Evolutionary conservation across 1,140 invertebrate species (phyloP).

Genomic region (Pollicipes pollicipes): DNA sequence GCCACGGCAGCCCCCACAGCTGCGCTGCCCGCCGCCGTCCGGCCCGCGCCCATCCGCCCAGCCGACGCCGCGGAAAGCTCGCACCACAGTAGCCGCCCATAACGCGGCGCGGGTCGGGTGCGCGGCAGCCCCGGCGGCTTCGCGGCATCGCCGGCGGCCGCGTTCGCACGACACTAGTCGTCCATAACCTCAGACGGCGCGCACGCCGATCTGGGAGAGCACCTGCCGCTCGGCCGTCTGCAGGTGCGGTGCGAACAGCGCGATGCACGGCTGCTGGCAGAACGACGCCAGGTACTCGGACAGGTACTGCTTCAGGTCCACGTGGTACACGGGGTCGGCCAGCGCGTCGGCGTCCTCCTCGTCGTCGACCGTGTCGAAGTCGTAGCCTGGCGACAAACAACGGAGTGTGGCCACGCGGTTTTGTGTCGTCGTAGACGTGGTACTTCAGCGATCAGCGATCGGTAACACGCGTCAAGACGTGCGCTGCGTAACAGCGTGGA

Average conservation of each 20-base stretch:
- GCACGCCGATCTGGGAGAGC: constrained; percentile 18
- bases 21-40: no score
- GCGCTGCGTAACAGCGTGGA: no score
- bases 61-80: no score
- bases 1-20: no score
- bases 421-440: background rate
- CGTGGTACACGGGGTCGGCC: constrained; percentile 39
- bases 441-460: background rate
- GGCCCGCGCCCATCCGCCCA: no score
- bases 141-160: no score
- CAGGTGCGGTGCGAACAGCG: constrained; percentile 36
- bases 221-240: constrained; percentile 31
- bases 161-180: no score
- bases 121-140: no score
- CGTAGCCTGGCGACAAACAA: constrained; percentile 14
- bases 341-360: constrained; percentile 23
- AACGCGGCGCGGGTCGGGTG: no score
- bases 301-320: constrained; percentile 40
- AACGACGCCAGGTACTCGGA: constrained; percentile 41
- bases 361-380: constrained; percentile 18
- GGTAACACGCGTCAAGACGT: no score
- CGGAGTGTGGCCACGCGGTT: background rate
- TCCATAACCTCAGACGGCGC: no score
- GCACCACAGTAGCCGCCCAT: no score
- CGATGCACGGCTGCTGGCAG: constrained; percentile 36